A percentile compares a stretch with the other conserved stretches of the same genome.
Evolutionary conservation across 2,888 invertebrate species (phyloP).

Genomic region (Clistopyga incitator): DNA sequence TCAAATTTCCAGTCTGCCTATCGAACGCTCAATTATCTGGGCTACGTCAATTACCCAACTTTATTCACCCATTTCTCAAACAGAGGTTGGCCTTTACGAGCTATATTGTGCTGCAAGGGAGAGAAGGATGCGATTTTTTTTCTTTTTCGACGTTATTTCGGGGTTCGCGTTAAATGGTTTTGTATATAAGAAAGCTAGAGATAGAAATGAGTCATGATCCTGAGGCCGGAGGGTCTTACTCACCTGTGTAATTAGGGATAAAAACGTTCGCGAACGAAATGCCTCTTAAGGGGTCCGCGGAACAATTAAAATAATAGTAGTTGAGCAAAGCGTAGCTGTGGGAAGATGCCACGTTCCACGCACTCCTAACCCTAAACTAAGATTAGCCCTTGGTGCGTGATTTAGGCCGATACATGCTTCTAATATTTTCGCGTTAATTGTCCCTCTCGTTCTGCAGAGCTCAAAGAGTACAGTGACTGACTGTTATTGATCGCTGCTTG

Average conservation of each 20-base stretch:
- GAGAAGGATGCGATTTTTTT: too few relatives aligned
- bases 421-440: constrained; percentile 61
- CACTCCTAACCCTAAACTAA: constrained; percentile 70
- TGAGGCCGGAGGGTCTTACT: neutral
- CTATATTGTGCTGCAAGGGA: too few relatives aligned
- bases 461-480: constrained; percentile 66
- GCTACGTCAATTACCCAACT: neutral
- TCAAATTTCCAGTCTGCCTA: constrained; percentile 13
- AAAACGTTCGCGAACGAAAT: constrained; percentile 63
- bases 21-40: neutral
- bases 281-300: constrained; percentile 60
- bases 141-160: too few relatives aligned
- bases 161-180: neutral
- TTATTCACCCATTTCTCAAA: neutral
- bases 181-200: neutral
- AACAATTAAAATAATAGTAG: constrained; percentile 64
- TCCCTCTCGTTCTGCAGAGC: constrained; percentile 28
- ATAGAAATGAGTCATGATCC: constrained; percentile 18
- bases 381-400: constrained; percentile 70
- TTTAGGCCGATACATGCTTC: constrained; percentile 73
- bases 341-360: constrained; percentile 39
- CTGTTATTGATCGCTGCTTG: constrained; percentile 74
- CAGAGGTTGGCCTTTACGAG: neutral
- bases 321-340: constrained; percentile 17
- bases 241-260: constrained; percentile 60